A percentile compares a stretch with the other conserved stretches of the same genome.
Evolutionary conservation across 2,797 vertebrate genomes (phyloP).

Genomic region (Spondyliosoma cantharus): DNA sequence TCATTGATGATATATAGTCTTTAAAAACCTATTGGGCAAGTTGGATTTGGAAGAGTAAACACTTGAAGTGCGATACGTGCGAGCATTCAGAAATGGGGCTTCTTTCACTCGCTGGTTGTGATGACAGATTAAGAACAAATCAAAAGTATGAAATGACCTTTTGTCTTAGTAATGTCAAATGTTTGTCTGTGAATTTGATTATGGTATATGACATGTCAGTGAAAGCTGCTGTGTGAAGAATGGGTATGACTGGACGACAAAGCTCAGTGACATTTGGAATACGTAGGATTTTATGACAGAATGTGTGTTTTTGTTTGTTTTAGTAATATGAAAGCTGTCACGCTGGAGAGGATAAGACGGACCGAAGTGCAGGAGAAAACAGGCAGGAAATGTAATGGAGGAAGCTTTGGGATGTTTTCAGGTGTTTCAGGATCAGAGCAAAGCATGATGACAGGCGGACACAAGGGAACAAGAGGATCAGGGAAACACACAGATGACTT

Average conservation of each 20-base stretch:
- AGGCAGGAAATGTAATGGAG: too few relatives aligned
- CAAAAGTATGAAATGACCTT: neutral
- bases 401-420: too few relatives aligned
- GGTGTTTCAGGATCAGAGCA: too few relatives aligned
- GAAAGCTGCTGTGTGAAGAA: too few relatives aligned
- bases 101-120: neutral
- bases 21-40: neutral
- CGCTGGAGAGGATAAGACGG: neutral
- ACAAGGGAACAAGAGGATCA: too few relatives aligned
- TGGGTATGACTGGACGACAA: too few relatives aligned
- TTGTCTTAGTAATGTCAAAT: neutral
- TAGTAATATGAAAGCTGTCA: neutral
- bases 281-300: neutral
- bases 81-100: too few relatives aligned
- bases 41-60: neutral
- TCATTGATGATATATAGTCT: neutral
- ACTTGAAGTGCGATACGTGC: too few relatives aligned
- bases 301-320: neutral
- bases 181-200: neutral
- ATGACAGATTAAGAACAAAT: constrained; percentile 1
- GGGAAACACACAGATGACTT: too few relatives aligned
- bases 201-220: neutral
- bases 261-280: neutral
- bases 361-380: too few relatives aligned
- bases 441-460: too few relatives aligned